Base-by-base conservation (phyloP, 92 coral and sea anemone genomes). In the Parazoanthus swiftii region DNA sequence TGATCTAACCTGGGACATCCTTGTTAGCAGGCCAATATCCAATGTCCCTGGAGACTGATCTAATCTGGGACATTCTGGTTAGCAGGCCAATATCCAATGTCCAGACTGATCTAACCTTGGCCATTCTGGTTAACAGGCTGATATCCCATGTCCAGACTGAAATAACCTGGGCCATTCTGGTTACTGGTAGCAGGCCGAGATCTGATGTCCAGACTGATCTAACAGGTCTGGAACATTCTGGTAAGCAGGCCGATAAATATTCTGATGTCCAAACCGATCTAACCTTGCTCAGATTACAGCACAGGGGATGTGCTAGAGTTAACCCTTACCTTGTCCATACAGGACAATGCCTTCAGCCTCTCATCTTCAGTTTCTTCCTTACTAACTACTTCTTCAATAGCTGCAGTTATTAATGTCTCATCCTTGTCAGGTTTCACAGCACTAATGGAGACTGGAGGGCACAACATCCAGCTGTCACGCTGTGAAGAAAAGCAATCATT, bases 391-490 rank as follows among this genome's bases (percentile, higher is more conserved):
- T 56, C 76, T 76, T 93, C 94, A 23, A 56, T 86, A 26, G 50
- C 79, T 25, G 63, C 87, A 26, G 37, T 70, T 29, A 71, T 89
- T 74, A 46, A 86, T 14, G 73, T 54, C 9, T 91, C 88, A 26
- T 59, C 86, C 39, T 89, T 71, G 4, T 68, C 76, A 39, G 56
- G 6, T 72, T 76, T 44, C 39, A 44, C 23, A 50, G 63, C 90
- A 84, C 91, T 86, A 77, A 79, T 85, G 14, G 95, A 85, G 25
- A 95, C 89, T 66, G 95, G 90, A 8, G 99, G 99, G 59, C 91
- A 92, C 92, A 97, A 85, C 99, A 97, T 97, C 99, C 99, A 97
- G 89, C 97, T 89, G 35, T 97, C 97, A 36, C 98, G 95, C 97
- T 97, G 75, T 50, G 75, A 74, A n/a, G 54, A 38, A 54, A 0